phyloP scores from a whole-genome alignment of 1,140 invertebrate species.

The Leptestheria dahalacensis region DNA sequence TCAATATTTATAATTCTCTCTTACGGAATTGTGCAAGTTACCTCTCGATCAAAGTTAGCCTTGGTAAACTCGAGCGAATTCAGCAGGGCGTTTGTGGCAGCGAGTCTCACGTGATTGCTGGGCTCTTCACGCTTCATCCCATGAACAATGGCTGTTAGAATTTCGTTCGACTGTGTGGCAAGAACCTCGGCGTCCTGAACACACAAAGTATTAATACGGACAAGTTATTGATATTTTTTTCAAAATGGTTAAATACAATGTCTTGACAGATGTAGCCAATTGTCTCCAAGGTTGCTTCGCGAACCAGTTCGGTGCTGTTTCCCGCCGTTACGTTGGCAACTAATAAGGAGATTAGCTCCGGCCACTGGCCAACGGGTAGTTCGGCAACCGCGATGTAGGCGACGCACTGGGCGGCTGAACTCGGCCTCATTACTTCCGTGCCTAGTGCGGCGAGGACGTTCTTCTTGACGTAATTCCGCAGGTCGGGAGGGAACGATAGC shows the following conservation, averaged over 20 bases:
- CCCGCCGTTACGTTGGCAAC: conserved; percentile 72
- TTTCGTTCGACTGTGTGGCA: conserved; percentile 81
- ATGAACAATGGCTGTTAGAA: conserved; percentile 96
- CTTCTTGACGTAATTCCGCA: conserved; percentile 76
- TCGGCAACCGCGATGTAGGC: conserved; percentile 95
- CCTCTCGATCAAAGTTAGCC: conserved; percentile 94
- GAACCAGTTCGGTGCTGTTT: conserved; percentile 78
- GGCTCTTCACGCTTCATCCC: conserved; percentile 78
- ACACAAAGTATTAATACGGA: neutral
- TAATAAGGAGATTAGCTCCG: conserved; percentile 66
- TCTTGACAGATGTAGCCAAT: conserved; percentile 80
- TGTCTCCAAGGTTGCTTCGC: conserved; percentile 89
- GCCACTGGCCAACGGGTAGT: conserved; percentile 57
- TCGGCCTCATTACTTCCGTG: conserved; percentile 85
- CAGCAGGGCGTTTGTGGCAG: conserved; percentile 90
- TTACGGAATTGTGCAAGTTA: conserved; percentile 27
- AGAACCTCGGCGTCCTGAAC: conserved; percentile 70
- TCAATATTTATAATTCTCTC: neutral
- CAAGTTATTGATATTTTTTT: neutral
- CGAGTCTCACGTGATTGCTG: conserved; percentile 71
- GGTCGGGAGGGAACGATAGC: conserved; percentile 73
- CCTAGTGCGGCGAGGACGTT: conserved; percentile 89
- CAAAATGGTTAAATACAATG: too few species aligned
- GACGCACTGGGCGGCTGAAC: conserved; percentile 95
- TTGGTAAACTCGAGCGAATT: conserved; percentile 98